Percentiles rank a stretch among this genome's conserved stretches.
phyloP scores from a whole-genome alignment of 2,113 vertebrate genomes.

The Axis porcinus region DNA sequence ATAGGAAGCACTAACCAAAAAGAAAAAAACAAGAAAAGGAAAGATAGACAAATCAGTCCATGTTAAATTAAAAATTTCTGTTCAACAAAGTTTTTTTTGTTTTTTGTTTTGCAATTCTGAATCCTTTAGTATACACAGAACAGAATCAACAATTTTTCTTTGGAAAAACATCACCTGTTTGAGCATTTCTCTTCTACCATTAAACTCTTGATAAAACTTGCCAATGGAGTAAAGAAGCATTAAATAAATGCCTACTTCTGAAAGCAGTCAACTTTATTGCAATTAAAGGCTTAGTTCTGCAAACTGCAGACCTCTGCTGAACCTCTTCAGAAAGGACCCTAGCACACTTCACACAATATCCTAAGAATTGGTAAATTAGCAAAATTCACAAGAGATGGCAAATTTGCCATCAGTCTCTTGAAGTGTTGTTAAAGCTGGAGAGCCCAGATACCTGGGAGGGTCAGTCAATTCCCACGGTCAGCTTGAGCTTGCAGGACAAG shows the following conservation, averaged over 20 bases:
- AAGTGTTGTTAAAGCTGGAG: not conserved
- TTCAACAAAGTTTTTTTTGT: not conserved
- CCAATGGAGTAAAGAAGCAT: conserved; percentile 36
- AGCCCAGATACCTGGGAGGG: not conserved
- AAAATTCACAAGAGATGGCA: not conserved
- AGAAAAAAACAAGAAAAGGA: not conserved
- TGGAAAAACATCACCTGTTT: conserved; percentile 35
- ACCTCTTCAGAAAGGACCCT: not conserved
- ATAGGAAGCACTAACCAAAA: not conserved
- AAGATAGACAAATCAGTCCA: not conserved
- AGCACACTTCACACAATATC: not conserved
- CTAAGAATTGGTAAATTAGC: conserved; percentile 12
- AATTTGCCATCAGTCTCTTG: not conserved
- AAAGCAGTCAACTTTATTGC: not conserved
- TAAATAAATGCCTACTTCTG: conserved; percentile 41
- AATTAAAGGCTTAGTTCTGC: not conserved
- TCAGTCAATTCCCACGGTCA: not conserved
- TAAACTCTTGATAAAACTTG: conserved; percentile 24
- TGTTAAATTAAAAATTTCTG: not conserved
- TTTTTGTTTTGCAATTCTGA: not conserved
- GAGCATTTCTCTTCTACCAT: conserved; percentile 28
- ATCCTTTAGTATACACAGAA: conserved; percentile 36
- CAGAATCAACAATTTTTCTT: conserved; percentile 47
- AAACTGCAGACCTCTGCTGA: not conserved
- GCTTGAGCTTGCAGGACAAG: not conserved